Percentiles rank a stretch among this genome's conserved stretches.
phyloP scores from a whole-genome alignment of 35 echinoderm and acorn worm genomes.

The Lytechinus variegatus region DNA sequence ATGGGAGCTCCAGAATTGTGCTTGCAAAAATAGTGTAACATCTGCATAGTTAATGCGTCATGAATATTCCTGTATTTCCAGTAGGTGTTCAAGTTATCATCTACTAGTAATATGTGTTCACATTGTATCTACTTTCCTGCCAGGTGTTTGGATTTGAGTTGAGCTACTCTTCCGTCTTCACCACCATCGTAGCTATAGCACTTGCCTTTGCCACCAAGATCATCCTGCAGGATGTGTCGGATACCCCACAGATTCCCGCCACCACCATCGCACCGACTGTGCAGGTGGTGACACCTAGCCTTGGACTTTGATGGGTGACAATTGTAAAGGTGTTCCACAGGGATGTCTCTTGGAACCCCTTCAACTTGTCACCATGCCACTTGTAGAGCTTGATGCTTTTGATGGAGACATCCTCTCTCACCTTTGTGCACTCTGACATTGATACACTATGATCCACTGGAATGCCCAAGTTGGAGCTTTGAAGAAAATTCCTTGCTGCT shows the following conservation, averaged over 20 bases:
- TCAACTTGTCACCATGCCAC: too few species aligned
- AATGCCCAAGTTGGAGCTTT: not conserved
- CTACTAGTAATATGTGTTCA: not conserved
- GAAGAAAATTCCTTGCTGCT: not conserved
- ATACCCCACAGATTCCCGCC: not conserved
- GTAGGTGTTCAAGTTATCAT: too few species aligned
- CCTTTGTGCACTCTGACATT: too few species aligned
- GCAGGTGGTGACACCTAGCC: not conserved
- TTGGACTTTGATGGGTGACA: not conserved
- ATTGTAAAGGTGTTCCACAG: too few species aligned
- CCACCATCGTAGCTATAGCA: slow-evolving; percentile 83
- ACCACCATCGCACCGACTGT: not conserved
- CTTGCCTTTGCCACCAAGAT: slow-evolving; percentile 92
- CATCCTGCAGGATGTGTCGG: slow-evolving; percentile 57
- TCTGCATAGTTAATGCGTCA: too few species aligned
- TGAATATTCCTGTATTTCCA: too few species aligned
- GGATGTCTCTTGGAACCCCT: too few species aligned
- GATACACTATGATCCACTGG: too few species aligned
- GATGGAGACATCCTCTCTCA: too few species aligned
- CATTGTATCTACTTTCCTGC: slow-evolving; percentile 37
- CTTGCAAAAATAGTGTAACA: too few species aligned
- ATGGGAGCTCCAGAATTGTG: too few species aligned
- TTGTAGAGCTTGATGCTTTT: too few species aligned
- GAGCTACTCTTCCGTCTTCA: slow-evolving; percentile 84
- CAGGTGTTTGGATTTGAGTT: slow-evolving; percentile 76